Evolutionary conservation across 2,797 vertebrate genomes (phyloP).

Genomic region (Nyctibius grandis): DNA sequence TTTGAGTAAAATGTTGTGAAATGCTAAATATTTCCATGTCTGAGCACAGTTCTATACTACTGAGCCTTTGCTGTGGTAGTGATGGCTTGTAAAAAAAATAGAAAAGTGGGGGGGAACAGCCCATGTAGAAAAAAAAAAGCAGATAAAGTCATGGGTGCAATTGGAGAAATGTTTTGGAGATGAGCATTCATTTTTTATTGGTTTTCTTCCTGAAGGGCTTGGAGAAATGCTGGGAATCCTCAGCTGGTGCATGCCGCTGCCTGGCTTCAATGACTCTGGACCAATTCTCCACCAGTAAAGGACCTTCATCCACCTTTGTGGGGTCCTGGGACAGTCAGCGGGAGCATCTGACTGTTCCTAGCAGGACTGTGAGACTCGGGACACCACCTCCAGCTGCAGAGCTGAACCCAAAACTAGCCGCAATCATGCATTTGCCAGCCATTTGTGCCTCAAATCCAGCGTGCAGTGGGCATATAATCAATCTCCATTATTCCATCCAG

Average conservation of each 20-base stretch:
- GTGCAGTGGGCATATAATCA: neutral
- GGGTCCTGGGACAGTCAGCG: neutral
- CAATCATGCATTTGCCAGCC: accelerated
- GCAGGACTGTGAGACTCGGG: accelerated
- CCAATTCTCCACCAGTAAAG: neutral
- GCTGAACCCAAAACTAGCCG: neutral
- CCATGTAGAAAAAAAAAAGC: neutral
- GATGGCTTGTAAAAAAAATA: neutral
- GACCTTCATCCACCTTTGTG: neutral
- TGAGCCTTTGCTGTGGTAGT: neutral
- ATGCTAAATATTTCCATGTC: neutral
- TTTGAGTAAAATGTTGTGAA: neutral
- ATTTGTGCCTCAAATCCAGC: neutral
- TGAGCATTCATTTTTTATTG: neutral
- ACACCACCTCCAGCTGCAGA: neutral
- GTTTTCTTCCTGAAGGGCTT: neutral
- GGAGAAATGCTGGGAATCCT: constrained; percentile 10
- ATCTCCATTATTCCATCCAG: accelerated
- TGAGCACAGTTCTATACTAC: neutral
- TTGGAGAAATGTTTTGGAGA: neutral
- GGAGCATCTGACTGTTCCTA: neutral
- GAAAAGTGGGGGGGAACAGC: too few species aligned
- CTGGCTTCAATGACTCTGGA: neutral
- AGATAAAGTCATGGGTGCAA: neutral
- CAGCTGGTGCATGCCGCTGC: neutral